Evolutionary conservation across 2,888 invertebrate species (phyloP).

Genomic region (Lasioglossum calceatum): DNA sequence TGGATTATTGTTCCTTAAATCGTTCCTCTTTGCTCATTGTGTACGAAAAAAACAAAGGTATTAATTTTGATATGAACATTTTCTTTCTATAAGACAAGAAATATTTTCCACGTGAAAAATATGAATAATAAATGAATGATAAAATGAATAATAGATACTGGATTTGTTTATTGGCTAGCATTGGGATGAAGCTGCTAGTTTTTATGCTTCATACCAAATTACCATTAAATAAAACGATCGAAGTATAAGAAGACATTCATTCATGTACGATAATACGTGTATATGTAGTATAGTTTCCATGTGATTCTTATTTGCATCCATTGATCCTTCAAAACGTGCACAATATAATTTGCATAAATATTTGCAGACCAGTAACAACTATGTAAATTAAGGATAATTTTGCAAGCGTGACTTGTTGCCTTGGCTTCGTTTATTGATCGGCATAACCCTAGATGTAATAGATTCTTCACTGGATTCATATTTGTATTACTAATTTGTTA

Average conservation of each 20-base stretch:
- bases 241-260: not conserved
- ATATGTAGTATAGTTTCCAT: not conserved
- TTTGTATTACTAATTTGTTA: not conserved
- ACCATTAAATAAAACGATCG: not conserved
- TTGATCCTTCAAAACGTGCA: not conserved
- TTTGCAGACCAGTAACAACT: not conserved
- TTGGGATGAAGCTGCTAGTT: too few relatives aligned
- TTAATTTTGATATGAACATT: too few relatives aligned
- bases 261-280: not conserved
- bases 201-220: too few relatives aligned
- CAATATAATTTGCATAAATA: not conserved
- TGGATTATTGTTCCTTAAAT: too few relatives aligned
- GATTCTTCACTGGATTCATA: not conserved
- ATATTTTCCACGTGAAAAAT: not conserved
- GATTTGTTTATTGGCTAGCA: not conserved
- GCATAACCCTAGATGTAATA: not conserved
- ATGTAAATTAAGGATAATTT: slow-evolving; percentile 2
- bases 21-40: too few relatives aligned
- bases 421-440: not conserved
- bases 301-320: not conserved
- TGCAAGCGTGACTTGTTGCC: not conserved
- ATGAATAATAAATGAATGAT: not conserved
- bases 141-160: not conserved
- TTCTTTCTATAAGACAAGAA: not conserved
- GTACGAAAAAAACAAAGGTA: too few relatives aligned